Percentiles rank a stretch among this genome's conserved stretches.
Evolutionary conservation across 1,140 invertebrate species (phyloP).

Genomic region (Solen grandis): DNA sequence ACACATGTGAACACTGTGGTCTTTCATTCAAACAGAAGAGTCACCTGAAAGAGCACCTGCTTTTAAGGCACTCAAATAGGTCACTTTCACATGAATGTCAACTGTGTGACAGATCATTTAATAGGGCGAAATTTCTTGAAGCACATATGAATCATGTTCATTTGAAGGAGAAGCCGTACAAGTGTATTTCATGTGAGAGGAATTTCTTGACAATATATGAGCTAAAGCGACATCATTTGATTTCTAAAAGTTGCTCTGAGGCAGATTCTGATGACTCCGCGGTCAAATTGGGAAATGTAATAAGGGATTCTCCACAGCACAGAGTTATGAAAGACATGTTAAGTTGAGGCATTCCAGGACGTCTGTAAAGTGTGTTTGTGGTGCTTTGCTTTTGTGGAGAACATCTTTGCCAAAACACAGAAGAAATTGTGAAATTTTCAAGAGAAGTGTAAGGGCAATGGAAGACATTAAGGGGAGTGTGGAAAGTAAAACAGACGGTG

Average conservation of each 20-base stretch:
- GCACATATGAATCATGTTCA: conserved; percentile 3
- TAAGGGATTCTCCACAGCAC: not conserved
- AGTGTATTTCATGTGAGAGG: conserved; percentile 11
- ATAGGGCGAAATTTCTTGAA: not conserved
- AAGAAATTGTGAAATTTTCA: not conserved
- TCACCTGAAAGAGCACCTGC: conserved; percentile 22
- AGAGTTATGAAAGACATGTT: conserved; percentile 1
- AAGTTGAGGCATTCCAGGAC: not conserved
- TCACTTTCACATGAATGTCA: not conserved
- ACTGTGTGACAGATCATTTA: not conserved
- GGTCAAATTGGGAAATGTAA: too few relatives aligned
- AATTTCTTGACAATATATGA: too few relatives aligned
- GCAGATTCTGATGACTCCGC: too few relatives aligned
- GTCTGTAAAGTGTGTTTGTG: conserved; percentile 8
- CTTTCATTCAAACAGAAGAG: not conserved
- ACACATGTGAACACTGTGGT: conserved; percentile 15
- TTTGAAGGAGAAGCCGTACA: conserved; percentile 7
- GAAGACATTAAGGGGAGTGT: not conserved
- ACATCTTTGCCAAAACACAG: conserved; percentile 7
- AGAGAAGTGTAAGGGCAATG: not conserved
- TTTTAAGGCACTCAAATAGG: not conserved
- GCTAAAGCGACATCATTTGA: too few relatives aligned
- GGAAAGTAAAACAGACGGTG: too few relatives aligned
- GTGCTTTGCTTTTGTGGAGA: not conserved
- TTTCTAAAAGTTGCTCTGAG: too few relatives aligned